These are phyloP conservation scores for Dynastes grantii DNA, from an alignment of 2,888 invertebrate genomes.

Conservation along the genomic window DNA sequence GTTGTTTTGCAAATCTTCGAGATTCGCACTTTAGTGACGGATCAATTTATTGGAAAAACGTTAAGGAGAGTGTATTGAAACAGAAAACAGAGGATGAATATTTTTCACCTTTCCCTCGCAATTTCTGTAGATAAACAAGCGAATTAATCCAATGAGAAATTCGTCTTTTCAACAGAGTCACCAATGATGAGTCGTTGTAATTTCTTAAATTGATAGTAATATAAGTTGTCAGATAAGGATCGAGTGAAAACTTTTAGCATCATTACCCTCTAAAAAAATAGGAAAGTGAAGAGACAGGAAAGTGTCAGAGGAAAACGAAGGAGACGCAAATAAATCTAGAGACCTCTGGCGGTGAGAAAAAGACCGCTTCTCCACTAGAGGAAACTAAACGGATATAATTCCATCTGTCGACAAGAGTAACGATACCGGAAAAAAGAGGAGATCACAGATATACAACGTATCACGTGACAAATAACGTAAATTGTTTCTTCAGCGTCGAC, in stretches of 20 bases:
- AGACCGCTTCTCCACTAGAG: conserved; percentile 54
- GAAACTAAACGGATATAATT: conserved; percentile 61
- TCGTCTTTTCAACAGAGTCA: background rate
- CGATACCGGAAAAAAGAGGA: conserved; percentile 53
- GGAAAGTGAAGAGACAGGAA: conserved; percentile 32
- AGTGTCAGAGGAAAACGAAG: conserved; percentile 41
- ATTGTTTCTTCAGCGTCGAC: conserved; percentile 33
- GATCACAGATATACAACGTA: conserved; percentile 39
- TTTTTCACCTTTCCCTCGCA: too few species aligned
- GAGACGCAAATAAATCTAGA: conserved; percentile 58
- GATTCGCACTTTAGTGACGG: too few species aligned
- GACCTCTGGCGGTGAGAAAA: conserved; percentile 59
- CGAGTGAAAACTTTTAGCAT: conserved; percentile 35
- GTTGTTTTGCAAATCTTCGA: too few species aligned
- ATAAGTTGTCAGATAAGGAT: conserved; percentile 29
- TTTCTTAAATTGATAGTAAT: conserved; percentile 33
- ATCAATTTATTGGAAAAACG: too few species aligned
- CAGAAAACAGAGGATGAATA: too few species aligned
- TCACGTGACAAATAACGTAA: conserved; percentile 46
- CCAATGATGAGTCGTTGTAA: conserved; percentile 1
- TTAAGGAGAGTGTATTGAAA: too few species aligned
- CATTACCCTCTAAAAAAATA: conserved; percentile 38
- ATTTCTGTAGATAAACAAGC: too few species aligned
- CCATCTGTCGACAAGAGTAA: conserved; percentile 58
- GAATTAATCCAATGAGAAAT: too few species aligned